These are phyloP conservation scores for Sorex araneus DNA, from an alignment of 2,113 vertebrate genomes.

Conservation along the genomic window DNA sequence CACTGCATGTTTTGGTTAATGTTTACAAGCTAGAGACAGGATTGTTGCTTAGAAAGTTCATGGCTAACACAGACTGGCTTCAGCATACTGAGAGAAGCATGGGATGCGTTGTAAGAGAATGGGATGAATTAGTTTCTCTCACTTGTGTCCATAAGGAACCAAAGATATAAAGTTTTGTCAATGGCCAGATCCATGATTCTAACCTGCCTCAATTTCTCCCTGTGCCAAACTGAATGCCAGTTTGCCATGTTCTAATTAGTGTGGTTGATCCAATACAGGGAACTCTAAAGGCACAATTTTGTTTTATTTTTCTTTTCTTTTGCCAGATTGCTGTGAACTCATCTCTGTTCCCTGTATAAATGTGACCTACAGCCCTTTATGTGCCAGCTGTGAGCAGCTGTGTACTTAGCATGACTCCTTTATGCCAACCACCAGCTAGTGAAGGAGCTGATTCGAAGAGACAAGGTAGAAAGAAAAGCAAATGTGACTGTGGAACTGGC, in stretches of 20 bases:
- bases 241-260: slow-evolving; percentile 74
- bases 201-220: slow-evolving; percentile 36
- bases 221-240: slow-evolving; percentile 68
- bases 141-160: not conserved
- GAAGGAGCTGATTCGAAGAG: slow-evolving; percentile 72
- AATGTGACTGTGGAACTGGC: slow-evolving; percentile 47
- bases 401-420: slow-evolving; percentile 73
- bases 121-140: not conserved
- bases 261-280: slow-evolving; percentile 70
- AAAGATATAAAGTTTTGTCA: slow-evolving; percentile 66
- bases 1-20: not conserved
- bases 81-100: not conserved
- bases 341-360: slow-evolving; percentile 74
- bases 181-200: slow-evolving; percentile 40
- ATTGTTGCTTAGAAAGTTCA: not conserved
- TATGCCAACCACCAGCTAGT: slow-evolving; percentile 57
- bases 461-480: slow-evolving; percentile 62
- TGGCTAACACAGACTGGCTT: rapidly evolving
- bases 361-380: slow-evolving; percentile 77
- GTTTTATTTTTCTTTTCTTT: not conserved
- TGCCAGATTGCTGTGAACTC: slow-evolving; percentile 77
- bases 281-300: slow-evolving; percentile 75
- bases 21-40: not conserved
- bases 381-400: slow-evolving; percentile 80
- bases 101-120: not conserved